Percentiles rank a stretch among this genome's conserved stretches.
Evolutionary conservation across 2,888 invertebrate species (phyloP).

Genomic region (Cryptosula pallasiana): DNA sequence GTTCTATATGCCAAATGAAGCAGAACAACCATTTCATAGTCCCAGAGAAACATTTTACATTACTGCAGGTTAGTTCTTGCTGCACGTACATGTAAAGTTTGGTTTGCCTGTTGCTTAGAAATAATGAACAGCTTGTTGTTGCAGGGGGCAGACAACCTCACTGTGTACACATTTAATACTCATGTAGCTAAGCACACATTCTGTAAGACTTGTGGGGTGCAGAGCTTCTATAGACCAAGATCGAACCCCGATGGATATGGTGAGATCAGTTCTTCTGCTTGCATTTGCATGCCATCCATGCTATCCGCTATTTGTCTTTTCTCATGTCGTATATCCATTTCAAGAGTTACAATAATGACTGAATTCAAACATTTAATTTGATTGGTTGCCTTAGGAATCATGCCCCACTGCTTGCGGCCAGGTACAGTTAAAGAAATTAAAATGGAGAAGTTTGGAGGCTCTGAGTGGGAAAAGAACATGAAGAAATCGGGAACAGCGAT

Average conservation of each 20-base stretch:
- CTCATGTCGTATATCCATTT: too few relatives aligned
- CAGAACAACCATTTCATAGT: conserved; percentile 57
- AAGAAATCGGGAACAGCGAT: conserved; percentile 24
- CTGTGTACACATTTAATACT: conserved; percentile 55
- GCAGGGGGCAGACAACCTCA: conserved; percentile 52
- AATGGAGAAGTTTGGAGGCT: conserved; percentile 47
- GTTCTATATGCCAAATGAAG: conserved; percentile 57
- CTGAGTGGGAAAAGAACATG: conserved; percentile 48
- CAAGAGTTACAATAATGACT: too few relatives aligned
- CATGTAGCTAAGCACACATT: conserved; percentile 55
- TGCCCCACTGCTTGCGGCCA: conserved; percentile 50
- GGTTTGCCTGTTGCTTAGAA: too few relatives aligned
- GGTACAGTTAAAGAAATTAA: conserved; percentile 43
- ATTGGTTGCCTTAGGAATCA: too few relatives aligned
- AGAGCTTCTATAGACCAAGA: conserved; percentile 58
- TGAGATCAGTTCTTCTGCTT: conserved; percentile 33
- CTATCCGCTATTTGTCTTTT: too few relatives aligned
- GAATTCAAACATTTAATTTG: too few relatives aligned
- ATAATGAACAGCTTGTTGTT: conserved; percentile 33
- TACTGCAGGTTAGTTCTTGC: conserved; percentile 35
- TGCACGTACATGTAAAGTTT: background rate
- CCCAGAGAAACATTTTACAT: conserved; percentile 50
- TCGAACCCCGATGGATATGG: conserved; percentile 57
- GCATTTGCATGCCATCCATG: too few relatives aligned
- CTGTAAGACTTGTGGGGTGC: conserved; percentile 57